Evolutionary conservation across 2,888 invertebrate genomes (phyloP).

Genomic region (Biston stratarius): DNA sequence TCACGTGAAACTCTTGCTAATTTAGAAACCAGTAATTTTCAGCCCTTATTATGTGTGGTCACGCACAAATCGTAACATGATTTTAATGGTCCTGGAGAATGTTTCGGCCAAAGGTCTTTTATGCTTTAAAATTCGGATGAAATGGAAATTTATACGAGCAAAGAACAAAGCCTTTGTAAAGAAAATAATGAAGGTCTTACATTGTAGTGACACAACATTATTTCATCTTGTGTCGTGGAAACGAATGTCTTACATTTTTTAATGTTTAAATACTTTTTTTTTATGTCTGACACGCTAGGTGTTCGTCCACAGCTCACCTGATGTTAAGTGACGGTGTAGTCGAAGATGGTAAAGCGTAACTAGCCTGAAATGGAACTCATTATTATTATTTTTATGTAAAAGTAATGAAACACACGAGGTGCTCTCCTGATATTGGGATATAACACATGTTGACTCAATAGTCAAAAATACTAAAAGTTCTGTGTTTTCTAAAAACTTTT

Average conservation of each 20-base stretch:
- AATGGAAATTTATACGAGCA: conserved; percentile 28
- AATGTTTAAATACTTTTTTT: too few species aligned
- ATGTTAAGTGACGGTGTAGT: too few species aligned
- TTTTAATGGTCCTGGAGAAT: conserved; percentile 31
- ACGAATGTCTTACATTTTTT: not conserved
- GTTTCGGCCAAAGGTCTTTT: conserved; percentile 17
- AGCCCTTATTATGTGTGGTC: conserved; percentile 44
- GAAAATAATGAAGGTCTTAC: not conserved
- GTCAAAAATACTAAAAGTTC: too few species aligned
- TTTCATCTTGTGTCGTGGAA: not conserved
- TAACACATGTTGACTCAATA: too few species aligned
- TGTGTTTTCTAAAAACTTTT: too few species aligned
- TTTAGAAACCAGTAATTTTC: conserved; percentile 36
- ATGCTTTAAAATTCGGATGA: conserved; percentile 12
- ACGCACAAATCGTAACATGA: conserved; percentile 41
- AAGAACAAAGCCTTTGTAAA: conserved; percentile 9
- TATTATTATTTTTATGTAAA: too few species aligned
- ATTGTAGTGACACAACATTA: not conserved
- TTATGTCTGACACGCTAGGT: too few species aligned
- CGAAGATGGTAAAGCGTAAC: too few species aligned
- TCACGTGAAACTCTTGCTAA: conserved; percentile 32
- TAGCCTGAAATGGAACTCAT: too few species aligned
- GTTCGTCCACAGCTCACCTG: too few species aligned
- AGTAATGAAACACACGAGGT: too few species aligned
- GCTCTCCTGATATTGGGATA: too few species aligned